These are phyloP conservation scores for Leuciscus waleckii DNA, from an alignment of 2,797 vertebrate genomes.

Conservation along the genomic window DNA sequence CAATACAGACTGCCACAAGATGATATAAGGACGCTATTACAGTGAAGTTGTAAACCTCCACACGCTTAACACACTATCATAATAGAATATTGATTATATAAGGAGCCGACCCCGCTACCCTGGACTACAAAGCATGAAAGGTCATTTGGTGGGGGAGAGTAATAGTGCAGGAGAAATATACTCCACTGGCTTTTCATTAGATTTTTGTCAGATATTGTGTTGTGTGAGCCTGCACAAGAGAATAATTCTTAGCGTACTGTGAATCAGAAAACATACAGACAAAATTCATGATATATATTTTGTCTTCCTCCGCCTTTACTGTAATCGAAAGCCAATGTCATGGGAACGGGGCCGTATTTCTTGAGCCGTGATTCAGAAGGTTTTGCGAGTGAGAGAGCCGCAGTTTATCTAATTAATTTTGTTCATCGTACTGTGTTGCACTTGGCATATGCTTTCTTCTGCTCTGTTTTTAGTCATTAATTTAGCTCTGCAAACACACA, in stretches of 20 bases:
- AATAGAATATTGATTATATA: slow-evolving; percentile 98
- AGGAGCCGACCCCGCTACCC: slow-evolving; percentile 84
- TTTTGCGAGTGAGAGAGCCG: slow-evolving; percentile 44
- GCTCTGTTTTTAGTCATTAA: slow-evolving; percentile 61
- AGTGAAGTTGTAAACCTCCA: slow-evolving; percentile 82
- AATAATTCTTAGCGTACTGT: slow-evolving; percentile 55
- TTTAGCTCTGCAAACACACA: slow-evolving; percentile 56
- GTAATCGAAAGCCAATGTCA: slow-evolving; percentile 55
- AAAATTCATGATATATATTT: slow-evolving; percentile 25
- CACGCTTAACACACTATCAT: slow-evolving; percentile 83
- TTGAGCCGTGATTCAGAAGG: slow-evolving; percentile 37
- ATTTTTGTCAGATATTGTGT: slow-evolving; percentile 50
- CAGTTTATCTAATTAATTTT: slow-evolving; percentile 60
- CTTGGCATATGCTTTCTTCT: slow-evolving; percentile 60
- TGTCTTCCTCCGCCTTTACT: slow-evolving; percentile 38
- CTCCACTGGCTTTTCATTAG: slow-evolving; percentile 48
- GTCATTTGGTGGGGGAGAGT: slow-evolving; percentile 82
- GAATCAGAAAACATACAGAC: slow-evolving; percentile 47
- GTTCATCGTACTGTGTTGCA: slow-evolving; percentile 52
- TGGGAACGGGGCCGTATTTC: slow-evolving; percentile 30
- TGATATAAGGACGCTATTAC: slow-evolving; percentile 86
- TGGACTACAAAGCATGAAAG: slow-evolving; percentile 88
- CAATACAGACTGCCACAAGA: slow-evolving; percentile 77
- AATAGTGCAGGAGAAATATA: slow-evolving; percentile 57
- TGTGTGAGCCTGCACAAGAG: slow-evolving; percentile 60